Base-by-base conservation (phyloP, 2,888 invertebrate genomes). In the Tetragonisca angustula region DNA sequence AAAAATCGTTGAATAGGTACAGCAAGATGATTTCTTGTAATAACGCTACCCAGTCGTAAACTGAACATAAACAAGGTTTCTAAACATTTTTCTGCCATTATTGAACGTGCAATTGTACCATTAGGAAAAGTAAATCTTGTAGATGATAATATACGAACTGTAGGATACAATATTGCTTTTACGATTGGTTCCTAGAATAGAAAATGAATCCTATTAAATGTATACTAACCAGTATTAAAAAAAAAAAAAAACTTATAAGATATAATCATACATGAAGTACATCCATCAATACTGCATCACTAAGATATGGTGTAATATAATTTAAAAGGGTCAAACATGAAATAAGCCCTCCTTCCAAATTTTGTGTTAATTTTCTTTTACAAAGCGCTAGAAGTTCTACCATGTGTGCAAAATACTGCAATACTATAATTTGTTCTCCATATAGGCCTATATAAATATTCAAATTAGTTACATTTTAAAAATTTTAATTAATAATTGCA, bases 401-500 rank as follows among this genome's bases (percentile, higher is more conserved):
- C 95, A 98, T 97, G 93, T 98, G 98, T 0, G 98, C 98, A 86
- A 99, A 95, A 94, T 98, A 99, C 94, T 99, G 99, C 89, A 97
- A 95, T 87, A 98, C 95, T 91, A 98, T 97, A 83, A 98, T 96
- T 91, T 98, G 97, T 92, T 98, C 98, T 43, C 98, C 98, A 94
- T 98, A 98, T 91, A 98, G 95, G 62, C 96, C 97, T 97, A 93
- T 4, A 95, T 4, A 95, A 83, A 43, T 62, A 72, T 69, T 81
- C 64, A 56, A 73, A 67, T 50, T 27, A 32, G 17, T 36, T 67
- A 62, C 4, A 59, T 13, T 74, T 69, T 49, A 21, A 19, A 19
- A 59, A 43, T 24, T 13, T 21, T 5, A 17, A 4, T 13, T 52
- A 24, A 15, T 13, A 52, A 61, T 21, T 32, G 15, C 9, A 19